Base-by-base conservation (phyloP, 2,888 invertebrate genomes). In the Tridacna gigas region DNA sequence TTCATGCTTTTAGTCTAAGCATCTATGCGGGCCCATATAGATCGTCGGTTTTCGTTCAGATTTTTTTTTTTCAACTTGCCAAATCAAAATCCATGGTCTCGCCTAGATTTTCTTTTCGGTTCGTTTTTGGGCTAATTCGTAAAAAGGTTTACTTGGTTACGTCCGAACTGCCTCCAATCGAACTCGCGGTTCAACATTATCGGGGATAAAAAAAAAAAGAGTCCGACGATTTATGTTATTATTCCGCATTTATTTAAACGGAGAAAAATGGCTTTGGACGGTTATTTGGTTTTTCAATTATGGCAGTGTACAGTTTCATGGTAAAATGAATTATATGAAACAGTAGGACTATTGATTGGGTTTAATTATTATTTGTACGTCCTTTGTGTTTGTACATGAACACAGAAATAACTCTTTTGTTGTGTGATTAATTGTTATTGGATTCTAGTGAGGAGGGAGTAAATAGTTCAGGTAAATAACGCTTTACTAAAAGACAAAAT, bases 291-390 rank as follows among this genome's bases (percentile, higher is more conserved):
- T 69, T 69, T 69, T 69, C 69, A 69, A 69, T 69, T 69, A 45
- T 20, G 45, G 47, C 9, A 37, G 69, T n/a, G 69, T 69, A 28
- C 20, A 28, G 20, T 69, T 69, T 47, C 69, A 12, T n/a, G 28
- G 25, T 18, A 69, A 69, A 45, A 69, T 69, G 69, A 69, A 28
- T 69, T n/a, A 47, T 69, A 69, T 69, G 69, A 69, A 69, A 69
- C 47, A 45, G 69, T 45, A 18, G 45, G 47, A 47, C 12, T n/a
- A 69, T 69, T 45, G 69, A 69, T 69, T 22, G 69, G n/a, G 28
- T 22, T n/a, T 47, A 69, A 69, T 69, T 69, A 47, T n/a, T 69
- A 69, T 69, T 69, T 45, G 22, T 37, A 47, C 45, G 37, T 69
- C 47, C 28, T 45, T 69, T 69, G 69, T 69, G 28, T 47, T 69